Base-by-base conservation (phyloP, 2,888 invertebrate species). In the Limnephilus rhombicus region DNA sequence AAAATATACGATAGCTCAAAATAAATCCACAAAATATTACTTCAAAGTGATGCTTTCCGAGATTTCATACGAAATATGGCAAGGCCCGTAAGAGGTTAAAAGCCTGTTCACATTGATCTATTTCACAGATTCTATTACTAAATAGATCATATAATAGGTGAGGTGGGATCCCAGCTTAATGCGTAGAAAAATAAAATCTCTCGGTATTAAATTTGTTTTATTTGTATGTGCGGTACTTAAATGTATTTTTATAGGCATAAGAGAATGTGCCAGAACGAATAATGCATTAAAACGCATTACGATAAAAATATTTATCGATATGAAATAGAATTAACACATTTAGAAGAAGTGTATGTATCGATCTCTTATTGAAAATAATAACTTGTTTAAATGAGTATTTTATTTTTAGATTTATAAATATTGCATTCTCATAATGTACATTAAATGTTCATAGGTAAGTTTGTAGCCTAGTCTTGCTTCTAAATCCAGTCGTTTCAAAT, bases 381-480 rank as follows among this genome's bases (percentile, higher is more conserved):
- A 68, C 68, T 68, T 68, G 68, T 68, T 68, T 68, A 68, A 68
- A 68, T 68, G 68, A 68, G 68, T 68, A 68, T 68, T 68, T 87
- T 87, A 87, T 53, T 29, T 53, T 53, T 87, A 87, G 87, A 53
- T 87, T 87, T 83, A 37, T 83, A 24, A 53, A 87, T 49, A 87
- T 18, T 87, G 31, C 87, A 49, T 83, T 83, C 83, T 83, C 83
- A 83, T 83, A 83, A 68, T 87, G 87, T 87, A 53, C 29, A 87
- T 53, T 87, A 53, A 87, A 87, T 87, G 87, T 87, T 87, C 29
- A 34, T 87, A 87, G 53, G 31, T 68, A 87, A 49, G 86, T 87
- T 45, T 24, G 53, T n/a, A 87, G 87, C 53, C 45, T 68, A 18
- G 31, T 37, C 85, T 41, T 34, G 87, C 68, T 53, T 87, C 53